A percentile compares a stretch with the other conserved stretches of the same genome.
phyloP scores from a whole-genome alignment of 2,888 invertebrate genomes.

The Dorcus parallelipipedus region DNA sequence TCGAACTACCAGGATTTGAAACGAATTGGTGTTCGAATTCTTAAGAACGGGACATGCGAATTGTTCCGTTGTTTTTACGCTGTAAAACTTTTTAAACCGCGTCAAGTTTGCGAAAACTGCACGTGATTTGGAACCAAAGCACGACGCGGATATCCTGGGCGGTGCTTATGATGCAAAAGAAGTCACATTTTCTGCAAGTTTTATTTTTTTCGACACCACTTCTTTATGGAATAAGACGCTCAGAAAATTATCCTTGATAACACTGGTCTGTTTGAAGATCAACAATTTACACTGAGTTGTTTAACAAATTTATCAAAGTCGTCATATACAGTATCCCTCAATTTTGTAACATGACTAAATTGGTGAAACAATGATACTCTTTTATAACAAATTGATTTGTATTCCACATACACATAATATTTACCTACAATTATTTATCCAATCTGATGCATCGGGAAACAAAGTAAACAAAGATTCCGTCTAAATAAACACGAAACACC shows the following conservation, averaged over 20 bases:
- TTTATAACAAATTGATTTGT: too few species aligned
- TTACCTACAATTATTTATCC: too few species aligned
- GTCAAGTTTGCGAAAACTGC: slow-evolving; percentile 32
- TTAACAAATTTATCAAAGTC: too few species aligned
- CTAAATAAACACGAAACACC: too few species aligned
- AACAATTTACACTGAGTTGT: too few species aligned
- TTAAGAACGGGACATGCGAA: slow-evolving; percentile 32
- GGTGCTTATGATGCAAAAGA: slow-evolving; percentile 28
- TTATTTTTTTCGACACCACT: slow-evolving; percentile 5
- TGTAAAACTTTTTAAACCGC: slow-evolving; percentile 37
- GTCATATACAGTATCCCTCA: too few species aligned
- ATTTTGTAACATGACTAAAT: too few species aligned
- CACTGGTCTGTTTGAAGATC: background rate
- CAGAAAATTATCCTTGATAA: slow-evolving; percentile 11
- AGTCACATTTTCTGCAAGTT: slow-evolving; percentile 25
- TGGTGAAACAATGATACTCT: too few species aligned
- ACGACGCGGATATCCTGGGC: slow-evolving; percentile 16
- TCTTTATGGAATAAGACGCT: slow-evolving; percentile 9
- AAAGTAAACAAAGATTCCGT: too few species aligned
- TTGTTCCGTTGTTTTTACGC: slow-evolving; percentile 37
- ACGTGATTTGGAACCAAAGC: slow-evolving; percentile 32
- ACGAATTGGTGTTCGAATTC: slow-evolving; percentile 36
- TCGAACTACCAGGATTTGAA: slow-evolving; percentile 32
- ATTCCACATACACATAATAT: too few species aligned
- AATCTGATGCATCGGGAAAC: too few species aligned